phyloP scores from a whole-genome alignment of 2,797 vertebrate genomes.

The Sebastes taczanowskii region DNA sequence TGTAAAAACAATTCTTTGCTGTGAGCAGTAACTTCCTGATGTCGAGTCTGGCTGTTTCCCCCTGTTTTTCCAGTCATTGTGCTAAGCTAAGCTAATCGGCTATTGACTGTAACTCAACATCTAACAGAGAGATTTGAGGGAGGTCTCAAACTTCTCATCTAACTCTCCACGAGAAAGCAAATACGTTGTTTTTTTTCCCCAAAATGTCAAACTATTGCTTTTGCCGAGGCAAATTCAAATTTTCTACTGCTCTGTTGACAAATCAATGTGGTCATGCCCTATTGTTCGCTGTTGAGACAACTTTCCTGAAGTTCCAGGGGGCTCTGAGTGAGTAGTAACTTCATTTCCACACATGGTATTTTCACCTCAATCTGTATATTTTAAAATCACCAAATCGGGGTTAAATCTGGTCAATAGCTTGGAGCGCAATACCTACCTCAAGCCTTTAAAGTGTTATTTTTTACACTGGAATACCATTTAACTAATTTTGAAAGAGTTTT shows the following conservation, averaged over 20 bases:
- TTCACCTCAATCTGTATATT: conserved; percentile 51
- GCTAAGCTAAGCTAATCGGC: neutral
- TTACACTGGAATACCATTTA: conserved; percentile 37
- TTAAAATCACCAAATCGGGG: conserved; percentile 45
- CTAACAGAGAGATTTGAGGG: neutral
- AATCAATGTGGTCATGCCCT: neutral
- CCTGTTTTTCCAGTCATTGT: neutral
- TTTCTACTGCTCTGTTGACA: neutral
- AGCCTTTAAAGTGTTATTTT: conserved; percentile 38
- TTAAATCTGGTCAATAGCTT: conserved; percentile 48
- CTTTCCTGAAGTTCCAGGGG: neutral
- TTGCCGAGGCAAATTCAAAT: neutral
- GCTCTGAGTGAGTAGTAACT: conserved; percentile 1
- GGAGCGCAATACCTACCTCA: conserved; percentile 20
- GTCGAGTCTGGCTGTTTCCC: neutral
- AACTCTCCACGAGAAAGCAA: neutral
- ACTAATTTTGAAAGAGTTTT: conserved; percentile 53
- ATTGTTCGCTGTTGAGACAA: neutral
- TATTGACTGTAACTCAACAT: neutral
- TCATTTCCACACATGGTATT: conserved; percentile 25
- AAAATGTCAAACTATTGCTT: neutral
- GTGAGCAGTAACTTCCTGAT: neutral
- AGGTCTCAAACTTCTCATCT: neutral
- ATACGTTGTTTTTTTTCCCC: neutral
- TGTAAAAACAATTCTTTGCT: neutral